These are phyloP conservation scores for Antheraea pernyi DNA, from an alignment of 1,140 invertebrate genomes.

Conservation along the genomic window DNA sequence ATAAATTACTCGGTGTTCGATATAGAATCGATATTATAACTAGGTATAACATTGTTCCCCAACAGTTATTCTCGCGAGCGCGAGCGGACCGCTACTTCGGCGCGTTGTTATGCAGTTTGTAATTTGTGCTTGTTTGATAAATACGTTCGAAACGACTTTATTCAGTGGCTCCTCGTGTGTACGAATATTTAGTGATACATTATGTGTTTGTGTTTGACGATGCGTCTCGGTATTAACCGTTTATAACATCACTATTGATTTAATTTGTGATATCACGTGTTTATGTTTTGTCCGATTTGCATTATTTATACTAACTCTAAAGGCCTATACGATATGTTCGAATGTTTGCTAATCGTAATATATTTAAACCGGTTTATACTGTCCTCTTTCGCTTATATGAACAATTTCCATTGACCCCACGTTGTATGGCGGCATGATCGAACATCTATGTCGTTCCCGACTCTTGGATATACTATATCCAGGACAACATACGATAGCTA, in stretches of 20 bases:
- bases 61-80: slow-evolving; percentile 62
- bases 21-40: slow-evolving; percentile 64
- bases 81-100: slow-evolving; percentile 45
- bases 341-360: slow-evolving; percentile 6
- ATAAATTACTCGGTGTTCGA: slow-evolving; percentile 68
- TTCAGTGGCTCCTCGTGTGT: not conserved
- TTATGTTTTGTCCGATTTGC: slow-evolving; percentile 18
- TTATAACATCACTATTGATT: slow-evolving; percentile 9
- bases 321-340: not conserved
- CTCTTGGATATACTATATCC: not conserved
- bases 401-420: slow-evolving; percentile 31
- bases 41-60: slow-evolving; percentile 42
- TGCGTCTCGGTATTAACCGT: slow-evolving; percentile 8
- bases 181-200: slow-evolving; percentile 7
- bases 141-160: slow-evolving; percentile 4
- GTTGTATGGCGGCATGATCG: slow-evolving; percentile 23
- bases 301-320: not conserved
- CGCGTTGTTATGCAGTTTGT: slow-evolving; percentile 29
- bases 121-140: slow-evolving; percentile 27
- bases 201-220: slow-evolving; percentile 14
- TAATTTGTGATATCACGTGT: slow-evolving; percentile 20
- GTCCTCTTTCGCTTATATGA: slow-evolving; percentile 27
- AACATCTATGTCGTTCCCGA: slow-evolving; percentile 27
- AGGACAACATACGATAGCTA: not conserved
- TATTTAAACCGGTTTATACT: slow-evolving; percentile 23